Conservation (phyloP, 2,113 vertebrate genomes). For the Puntigrus tetrazona region DNA sequence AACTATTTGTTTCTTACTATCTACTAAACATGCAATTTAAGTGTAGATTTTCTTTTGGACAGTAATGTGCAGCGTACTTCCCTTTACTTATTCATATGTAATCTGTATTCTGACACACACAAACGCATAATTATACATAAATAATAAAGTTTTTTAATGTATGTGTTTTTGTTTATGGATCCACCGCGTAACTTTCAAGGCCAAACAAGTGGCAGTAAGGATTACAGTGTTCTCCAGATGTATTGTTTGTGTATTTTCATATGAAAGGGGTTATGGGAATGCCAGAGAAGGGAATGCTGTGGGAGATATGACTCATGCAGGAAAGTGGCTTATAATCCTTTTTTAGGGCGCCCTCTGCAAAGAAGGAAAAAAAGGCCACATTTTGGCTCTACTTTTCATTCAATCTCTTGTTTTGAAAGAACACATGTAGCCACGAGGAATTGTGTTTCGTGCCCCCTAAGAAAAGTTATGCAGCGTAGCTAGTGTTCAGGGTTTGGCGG, state of each 20-base stretch:
- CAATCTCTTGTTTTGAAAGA: not conserved
- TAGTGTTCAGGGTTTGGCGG: not conserved
- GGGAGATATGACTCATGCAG: constrained; percentile 67
- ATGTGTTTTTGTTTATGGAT: not conserved
- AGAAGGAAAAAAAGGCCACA: not conserved
- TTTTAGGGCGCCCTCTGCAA: not conserved
- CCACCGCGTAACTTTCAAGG: not conserved
- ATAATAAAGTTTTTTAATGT: not conserved
- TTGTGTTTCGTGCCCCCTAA: not conserved
- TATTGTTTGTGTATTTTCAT: constrained; percentile 40
- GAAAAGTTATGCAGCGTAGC: not conserved
- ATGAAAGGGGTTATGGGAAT: constrained; percentile 15
- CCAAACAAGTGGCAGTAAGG: not conserved
- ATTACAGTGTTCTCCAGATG: not conserved
- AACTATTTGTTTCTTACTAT: not conserved
- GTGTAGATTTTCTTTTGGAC: not conserved
- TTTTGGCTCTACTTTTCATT: not conserved
- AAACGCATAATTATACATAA: too few relatives aligned
- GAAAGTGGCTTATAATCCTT: constrained; percentile 37
- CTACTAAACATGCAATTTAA: not conserved
- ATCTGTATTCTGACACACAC: too few relatives aligned
- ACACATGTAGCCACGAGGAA: not conserved
- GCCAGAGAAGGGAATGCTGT: constrained; percentile 55
- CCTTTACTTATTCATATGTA: not conserved
- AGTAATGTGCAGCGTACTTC: not conserved